A percentile compares a stretch with the other conserved stretches of the same genome.
Evolutionary conservation across 2,113 vertebrate genomes (phyloP).

Genomic region (Alaudala cheleensis): DNA sequence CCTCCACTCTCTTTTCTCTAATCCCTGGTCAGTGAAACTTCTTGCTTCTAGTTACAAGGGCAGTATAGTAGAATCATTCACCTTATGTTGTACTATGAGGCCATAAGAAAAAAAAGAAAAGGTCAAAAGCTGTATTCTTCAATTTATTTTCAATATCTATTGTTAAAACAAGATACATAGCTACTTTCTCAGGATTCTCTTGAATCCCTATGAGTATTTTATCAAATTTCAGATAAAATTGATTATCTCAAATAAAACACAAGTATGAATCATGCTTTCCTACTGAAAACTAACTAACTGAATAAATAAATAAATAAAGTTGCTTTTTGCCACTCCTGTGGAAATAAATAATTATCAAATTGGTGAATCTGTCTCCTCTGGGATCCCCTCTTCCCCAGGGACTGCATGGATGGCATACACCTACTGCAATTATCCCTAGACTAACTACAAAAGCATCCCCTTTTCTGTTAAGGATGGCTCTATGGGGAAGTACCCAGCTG

Average conservation of each 20-base stretch:
- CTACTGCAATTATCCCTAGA: background rate
- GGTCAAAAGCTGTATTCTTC: background rate
- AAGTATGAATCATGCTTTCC: background rate
- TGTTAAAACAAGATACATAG: background rate
- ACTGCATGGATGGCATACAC: accelerated
- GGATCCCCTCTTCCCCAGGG: background rate
- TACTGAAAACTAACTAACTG: background rate
- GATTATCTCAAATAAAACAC: background rate
- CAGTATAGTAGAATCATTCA: background rate
- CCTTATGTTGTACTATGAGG: background rate
- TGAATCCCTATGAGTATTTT: background rate
- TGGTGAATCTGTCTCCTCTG: background rate
- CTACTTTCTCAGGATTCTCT: background rate
- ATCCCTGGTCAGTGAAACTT: background rate
- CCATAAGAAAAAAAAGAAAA: background rate
- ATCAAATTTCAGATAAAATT: background rate
- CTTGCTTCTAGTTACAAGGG: background rate
- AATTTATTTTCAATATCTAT: background rate
- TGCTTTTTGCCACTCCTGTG: background rate
- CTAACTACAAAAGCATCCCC: background rate
- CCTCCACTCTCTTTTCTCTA: background rate
- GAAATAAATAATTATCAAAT: background rate
- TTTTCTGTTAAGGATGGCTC: background rate
- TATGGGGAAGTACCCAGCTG: background rate
- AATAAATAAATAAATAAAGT: background rate